Conservation (phyloP, 2,113 vertebrate species). For the Engraulis encrasicolus region DNA sequence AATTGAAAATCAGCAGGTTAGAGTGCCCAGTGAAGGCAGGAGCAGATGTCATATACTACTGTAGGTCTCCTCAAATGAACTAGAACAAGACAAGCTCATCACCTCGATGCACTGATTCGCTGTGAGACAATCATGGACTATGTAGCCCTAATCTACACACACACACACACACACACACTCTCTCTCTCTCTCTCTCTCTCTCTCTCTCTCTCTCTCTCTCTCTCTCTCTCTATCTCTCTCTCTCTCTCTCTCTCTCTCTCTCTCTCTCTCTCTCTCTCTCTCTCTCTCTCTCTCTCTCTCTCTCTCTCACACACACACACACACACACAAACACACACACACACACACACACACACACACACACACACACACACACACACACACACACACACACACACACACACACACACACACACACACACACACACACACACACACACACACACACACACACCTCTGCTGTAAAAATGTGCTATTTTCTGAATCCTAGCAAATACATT, state of each 20-base stretch:
- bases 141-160: not conserved
- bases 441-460: no score
- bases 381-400: not conserved
- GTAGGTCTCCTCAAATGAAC: conserved; percentile 3
- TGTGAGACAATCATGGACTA: not conserved
- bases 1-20: no score
- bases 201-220: no score
- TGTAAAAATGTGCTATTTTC: not conserved
- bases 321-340: no score
- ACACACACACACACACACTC: not conserved
- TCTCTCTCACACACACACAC: no score
- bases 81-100: not conserved
- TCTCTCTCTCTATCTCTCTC: no score
- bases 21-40: not conserved
- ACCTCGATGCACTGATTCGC: not conserved
- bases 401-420: not conserved
- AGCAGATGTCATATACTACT: not conserved
- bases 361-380: not conserved
- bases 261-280: no score
- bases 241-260: no score
- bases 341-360: not conserved
- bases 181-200: not conserved
- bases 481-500: no score
- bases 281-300: no score
- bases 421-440: conserved; percentile 4